Evolutionary conservation across 2,113 vertebrate genomes (phyloP), one percentile per base, ranked within the genome.

Genomic region (Dryoscopus gambensis): DNA sequence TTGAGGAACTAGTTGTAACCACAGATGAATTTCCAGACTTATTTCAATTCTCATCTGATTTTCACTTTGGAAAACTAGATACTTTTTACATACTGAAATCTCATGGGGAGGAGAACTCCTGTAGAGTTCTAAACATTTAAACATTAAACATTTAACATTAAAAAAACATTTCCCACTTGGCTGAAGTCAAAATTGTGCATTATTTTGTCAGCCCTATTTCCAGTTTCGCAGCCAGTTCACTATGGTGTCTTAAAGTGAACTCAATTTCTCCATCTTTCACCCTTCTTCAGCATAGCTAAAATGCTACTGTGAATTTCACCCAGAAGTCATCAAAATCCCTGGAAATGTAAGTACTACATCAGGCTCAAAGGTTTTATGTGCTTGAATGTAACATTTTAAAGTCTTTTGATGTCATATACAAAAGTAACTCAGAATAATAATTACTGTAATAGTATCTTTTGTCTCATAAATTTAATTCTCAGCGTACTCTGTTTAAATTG

Each of bases 391-490:
- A 62, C 9, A 25, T 82, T 89, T 89, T 93, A 63, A 69, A 64
- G 42, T 47, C 65, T 91, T 87, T 67, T 78, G 74, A 85, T 85
- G 49, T 53, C 64, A 71, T 30, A 46, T 46, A 62, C 56, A 70
- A 50, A 88, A 85, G 59, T 85, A 79, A 49, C 59, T 73, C 63
- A 21, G 47, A 90, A 68, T 59, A 84, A 23, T 84, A 87, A 87
- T 87, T 83, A 86, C 57, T 68, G 3, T 91, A 94, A 87, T 79
- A 57, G 25, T 80, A 79, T 57, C 15, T 93, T 90, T 57, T 90
- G 49, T 88, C 75, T 85, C 85, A 76, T 92, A 78, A 87, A 89
- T 65, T 55, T 87, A 96, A 91, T 94, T 96, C 81, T 93, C 37
- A 47, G 84, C 1, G 11, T 89, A 85, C 62, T 71, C 30, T 62